These are phyloP conservation scores for Diloba caeruleocephala DNA, from an alignment of 2,888 invertebrate species.

Conservation along the genomic window DNA sequence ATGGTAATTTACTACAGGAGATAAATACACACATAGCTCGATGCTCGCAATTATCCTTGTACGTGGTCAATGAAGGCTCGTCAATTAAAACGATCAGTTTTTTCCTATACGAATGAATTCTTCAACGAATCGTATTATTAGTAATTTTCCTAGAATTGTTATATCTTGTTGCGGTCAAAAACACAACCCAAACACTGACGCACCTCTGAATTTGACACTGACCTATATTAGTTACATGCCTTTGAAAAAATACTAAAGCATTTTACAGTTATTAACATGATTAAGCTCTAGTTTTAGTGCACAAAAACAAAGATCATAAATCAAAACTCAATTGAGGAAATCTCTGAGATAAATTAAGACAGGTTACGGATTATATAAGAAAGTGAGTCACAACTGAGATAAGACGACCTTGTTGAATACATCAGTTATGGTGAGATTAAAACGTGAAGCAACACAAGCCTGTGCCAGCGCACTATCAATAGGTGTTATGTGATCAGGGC, in stretches of 20 bases:
- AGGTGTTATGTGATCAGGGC: background rate
- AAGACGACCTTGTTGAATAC: conserved; percentile 33
- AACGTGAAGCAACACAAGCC: too few relatives aligned
- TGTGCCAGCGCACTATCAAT: background rate
- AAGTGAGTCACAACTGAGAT: conserved; percentile 28
- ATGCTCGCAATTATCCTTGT: conserved; percentile 11
- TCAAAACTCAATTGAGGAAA: conserved; percentile 11
- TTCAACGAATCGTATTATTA: conserved; percentile 12
- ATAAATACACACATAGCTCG: conserved; percentile 68
- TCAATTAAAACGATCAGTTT: conserved; percentile 24
- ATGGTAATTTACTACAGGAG: conserved; percentile 78
- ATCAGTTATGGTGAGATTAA: background rate
- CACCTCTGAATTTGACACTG: conserved; percentile 8
- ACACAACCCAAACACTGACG: conserved; percentile 20
- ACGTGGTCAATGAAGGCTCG: conserved; percentile 5
- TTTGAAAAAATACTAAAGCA: background rate
- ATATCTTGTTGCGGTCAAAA: conserved; percentile 22
- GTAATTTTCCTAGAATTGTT: conserved; percentile 26
- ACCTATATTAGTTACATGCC: conserved; percentile 5
- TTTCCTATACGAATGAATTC: conserved; percentile 33
- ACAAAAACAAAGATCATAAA: conserved; percentile 28
- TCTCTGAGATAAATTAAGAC: conserved; percentile 19
- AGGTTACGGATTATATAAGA: conserved; percentile 19
- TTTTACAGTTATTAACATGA: background rate
- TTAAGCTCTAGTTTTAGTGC: conserved; percentile 3